A percentile compares a stretch with the other conserved stretches of the same genome.
Conservation (phyloP, 2,888 invertebrate genomes). For the Agrenia bidenticulata region DNA sequence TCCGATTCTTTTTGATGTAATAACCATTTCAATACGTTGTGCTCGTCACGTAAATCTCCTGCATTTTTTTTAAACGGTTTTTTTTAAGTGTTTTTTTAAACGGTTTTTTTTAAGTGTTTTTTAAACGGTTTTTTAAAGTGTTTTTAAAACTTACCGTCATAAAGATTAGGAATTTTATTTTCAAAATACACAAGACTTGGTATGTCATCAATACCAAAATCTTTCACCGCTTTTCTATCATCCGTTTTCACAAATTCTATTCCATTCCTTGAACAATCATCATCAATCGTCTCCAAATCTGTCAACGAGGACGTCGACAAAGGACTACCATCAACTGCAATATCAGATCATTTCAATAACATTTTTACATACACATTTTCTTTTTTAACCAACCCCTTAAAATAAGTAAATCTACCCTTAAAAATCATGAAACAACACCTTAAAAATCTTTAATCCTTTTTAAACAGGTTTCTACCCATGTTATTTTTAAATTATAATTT, state of each 20-base stretch:
- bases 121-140: too few relatives aligned
- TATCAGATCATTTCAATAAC: slow-evolving; percentile 41
- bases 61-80: too few relatives aligned
- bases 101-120: too few relatives aligned
- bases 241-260: slow-evolving; percentile 73
- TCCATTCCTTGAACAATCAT: slow-evolving; percentile 55
- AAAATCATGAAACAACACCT: too few relatives aligned
- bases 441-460: too few relatives aligned
- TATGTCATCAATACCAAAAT: slow-evolving; percentile 79
- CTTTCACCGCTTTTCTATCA: slow-evolving; percentile 76
- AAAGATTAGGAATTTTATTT: slow-evolving; percentile 87
- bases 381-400: neutral
- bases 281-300: slow-evolving; percentile 89
- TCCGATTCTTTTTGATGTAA: slow-evolving; percentile 55
- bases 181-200: slow-evolving; percentile 91
- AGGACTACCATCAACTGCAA: slow-evolving; percentile 83
- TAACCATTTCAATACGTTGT: slow-evolving; percentile 56
- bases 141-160: too few relatives aligned
- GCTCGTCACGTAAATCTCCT: slow-evolving; percentile 54
- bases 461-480: too few relatives aligned
- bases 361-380: neutral
- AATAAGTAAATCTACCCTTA: too few relatives aligned
- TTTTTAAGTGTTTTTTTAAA: too few relatives aligned
- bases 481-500: too few relatives aligned
- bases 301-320: slow-evolving; percentile 76